Conservation (phyloP, 2,113 vertebrate species). For the Redunca redunca region DNA sequence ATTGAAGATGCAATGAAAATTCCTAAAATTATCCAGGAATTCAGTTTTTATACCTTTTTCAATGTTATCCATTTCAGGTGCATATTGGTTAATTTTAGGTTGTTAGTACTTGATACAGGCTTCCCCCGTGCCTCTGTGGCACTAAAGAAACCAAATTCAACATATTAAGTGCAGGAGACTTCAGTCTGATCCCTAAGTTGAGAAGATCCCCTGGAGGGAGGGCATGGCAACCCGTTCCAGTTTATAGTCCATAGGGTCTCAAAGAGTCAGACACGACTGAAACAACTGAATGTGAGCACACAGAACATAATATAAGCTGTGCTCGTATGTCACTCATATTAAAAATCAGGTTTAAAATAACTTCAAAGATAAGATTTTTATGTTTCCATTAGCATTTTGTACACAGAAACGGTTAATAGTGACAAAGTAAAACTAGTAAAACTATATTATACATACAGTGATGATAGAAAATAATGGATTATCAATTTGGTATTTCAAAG, state of each 20-base stretch:
- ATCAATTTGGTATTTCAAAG: not conserved
- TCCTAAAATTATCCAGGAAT: not conserved
- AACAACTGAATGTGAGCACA: not conserved
- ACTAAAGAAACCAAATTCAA: not conserved
- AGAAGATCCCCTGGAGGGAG: not conserved
- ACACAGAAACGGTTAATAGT: not conserved
- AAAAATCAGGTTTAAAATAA: constrained; percentile 21
- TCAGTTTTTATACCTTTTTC: not conserved
- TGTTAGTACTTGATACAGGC: not conserved
- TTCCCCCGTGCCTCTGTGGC: not conserved
- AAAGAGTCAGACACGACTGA: not conserved
- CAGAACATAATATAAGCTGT: not conserved
- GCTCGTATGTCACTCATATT: not conserved
- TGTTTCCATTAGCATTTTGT: not conserved
- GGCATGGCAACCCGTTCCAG: not conserved
- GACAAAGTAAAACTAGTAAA: not conserved
- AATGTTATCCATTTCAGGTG: not conserved
- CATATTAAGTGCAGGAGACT: not conserved
- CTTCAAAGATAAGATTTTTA: not conserved
- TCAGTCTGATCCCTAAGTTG: not conserved
- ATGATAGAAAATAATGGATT: not conserved
- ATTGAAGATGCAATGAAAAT: not conserved
- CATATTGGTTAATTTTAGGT: not conserved
- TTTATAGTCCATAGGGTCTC: not conserved
- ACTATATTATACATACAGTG: not conserved